A percentile compares a stretch with the other conserved stretches of the same genome.
Evolutionary conservation across 2,888 invertebrate species (phyloP).

Genomic region (Marasmarcha lunaedactyla): DNA sequence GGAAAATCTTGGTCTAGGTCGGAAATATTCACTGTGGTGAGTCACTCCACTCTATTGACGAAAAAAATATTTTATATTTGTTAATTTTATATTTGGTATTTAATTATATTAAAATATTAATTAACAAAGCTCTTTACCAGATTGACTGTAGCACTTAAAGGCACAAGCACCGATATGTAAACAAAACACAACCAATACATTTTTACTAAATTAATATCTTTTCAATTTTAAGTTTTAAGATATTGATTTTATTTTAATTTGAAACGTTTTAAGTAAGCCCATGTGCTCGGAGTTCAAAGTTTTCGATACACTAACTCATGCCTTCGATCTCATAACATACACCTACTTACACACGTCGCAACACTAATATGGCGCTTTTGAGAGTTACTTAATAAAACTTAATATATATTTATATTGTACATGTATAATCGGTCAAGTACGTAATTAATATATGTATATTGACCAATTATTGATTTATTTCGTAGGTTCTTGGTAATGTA

Average conservation of each 20-base stretch:
- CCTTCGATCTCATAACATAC: slow-evolving; percentile 29
- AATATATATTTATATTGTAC: too few species aligned
- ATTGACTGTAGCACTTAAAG: slow-evolving; percentile 25
- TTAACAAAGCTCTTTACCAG: slow-evolving; percentile 11
- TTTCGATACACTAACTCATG: slow-evolving; percentile 59
- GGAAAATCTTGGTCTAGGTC: not conserved
- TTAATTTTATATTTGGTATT: too few species aligned
- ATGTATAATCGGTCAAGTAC: too few species aligned
- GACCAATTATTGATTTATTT: too few species aligned
- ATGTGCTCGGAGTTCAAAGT: slow-evolving; percentile 38
- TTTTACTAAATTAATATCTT: slow-evolving; percentile 9
- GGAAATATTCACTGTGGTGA: not conserved
- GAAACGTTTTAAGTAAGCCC: slow-evolving; percentile 29
- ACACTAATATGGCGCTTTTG: slow-evolving; percentile 43
- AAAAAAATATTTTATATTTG: too few species aligned
- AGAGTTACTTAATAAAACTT: too few species aligned
- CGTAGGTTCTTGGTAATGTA: too few species aligned
- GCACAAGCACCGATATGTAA: slow-evolving; percentile 30
- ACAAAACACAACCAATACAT: slow-evolving; percentile 32
- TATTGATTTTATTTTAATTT: slow-evolving; percentile 11
- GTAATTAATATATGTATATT: too few species aligned
- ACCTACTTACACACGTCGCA: slow-evolving; percentile 34
- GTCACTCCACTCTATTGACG: not conserved
- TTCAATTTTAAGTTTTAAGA: too few species aligned
- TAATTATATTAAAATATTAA: slow-evolving; percentile 21